Percentiles rank a stretch among this genome's conserved stretches.
phyloP scores from a whole-genome alignment of 2,113 vertebrate genomes.

The Amphiprion ocellaris region DNA sequence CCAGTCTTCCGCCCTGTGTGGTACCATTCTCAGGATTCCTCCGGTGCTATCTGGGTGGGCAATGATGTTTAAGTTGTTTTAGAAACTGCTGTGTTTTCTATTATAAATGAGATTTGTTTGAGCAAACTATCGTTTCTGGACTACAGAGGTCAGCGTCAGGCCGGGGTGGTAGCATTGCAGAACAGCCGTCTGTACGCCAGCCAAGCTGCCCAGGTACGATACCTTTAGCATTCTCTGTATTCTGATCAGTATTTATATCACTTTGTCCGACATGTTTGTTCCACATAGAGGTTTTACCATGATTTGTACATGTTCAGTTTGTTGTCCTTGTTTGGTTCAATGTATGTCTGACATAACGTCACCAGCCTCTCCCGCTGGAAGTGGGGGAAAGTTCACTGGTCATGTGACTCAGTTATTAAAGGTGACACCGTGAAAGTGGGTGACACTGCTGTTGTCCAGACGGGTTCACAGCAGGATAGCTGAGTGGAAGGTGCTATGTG shows the following conservation, averaged over 20 bases:
- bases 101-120: background rate
- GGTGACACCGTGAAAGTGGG: slow-evolving; percentile 51
- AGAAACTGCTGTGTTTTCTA: no score
- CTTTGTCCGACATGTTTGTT: background rate
- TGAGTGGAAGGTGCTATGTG: no score
- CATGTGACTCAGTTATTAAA: slow-evolving; percentile 67
- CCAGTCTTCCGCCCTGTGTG: slow-evolving; percentile 73
- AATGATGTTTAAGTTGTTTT: background rate
- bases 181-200: slow-evolving; percentile 77
- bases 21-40: slow-evolving; percentile 64
- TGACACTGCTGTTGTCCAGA: slow-evolving; percentile 21
- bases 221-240: no score
- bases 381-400: slow-evolving; percentile 81
- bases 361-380: slow-evolving; percentile 34
- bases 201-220: slow-evolving; percentile 80
- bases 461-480: background rate
- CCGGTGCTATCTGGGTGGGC: slow-evolving; percentile 71
- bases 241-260: background rate
- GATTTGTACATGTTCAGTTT: background rate
- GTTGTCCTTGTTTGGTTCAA: background rate
- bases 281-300: fast-evolving
- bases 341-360: background rate
- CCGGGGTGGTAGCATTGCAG: slow-evolving; percentile 48
- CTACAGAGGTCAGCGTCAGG: slow-evolving; percentile 68
- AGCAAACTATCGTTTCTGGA: background rate